Evolutionary conservation across 2,113 vertebrate species (phyloP).

Genomic region (Octodon degus): DNA sequence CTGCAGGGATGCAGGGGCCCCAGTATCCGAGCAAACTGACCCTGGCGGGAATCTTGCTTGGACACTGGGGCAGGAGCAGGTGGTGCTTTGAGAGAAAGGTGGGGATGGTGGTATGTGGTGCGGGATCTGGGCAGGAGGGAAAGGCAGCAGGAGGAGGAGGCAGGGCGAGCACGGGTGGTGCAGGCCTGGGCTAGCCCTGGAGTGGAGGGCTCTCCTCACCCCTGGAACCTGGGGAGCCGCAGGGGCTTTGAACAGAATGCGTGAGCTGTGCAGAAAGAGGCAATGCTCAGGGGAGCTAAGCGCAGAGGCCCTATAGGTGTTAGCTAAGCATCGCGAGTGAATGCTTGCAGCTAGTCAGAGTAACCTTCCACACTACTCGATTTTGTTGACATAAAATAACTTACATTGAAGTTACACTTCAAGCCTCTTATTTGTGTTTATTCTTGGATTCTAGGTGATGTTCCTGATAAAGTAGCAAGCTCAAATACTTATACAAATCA

Average conservation of each 20-base stretch:
- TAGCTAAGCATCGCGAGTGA: not conserved
- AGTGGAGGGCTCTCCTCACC: not conserved
- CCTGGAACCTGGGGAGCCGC: not conserved
- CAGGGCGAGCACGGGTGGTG: not conserved
- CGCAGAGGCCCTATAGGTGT: not conserved
- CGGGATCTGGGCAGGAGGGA: too few relatives aligned
- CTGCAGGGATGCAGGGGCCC: not conserved
- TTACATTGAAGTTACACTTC: not conserved
- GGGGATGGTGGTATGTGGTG: not conserved
- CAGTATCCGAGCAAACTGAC: not conserved
- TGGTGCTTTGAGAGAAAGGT: not conserved
- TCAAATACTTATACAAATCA: constrained; percentile 16
- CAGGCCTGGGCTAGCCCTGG: not conserved
- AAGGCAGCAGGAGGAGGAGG: not conserved
- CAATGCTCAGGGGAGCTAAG: not conserved
- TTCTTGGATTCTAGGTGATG: not conserved
- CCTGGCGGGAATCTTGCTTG: not conserved
- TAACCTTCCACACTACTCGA: not conserved
- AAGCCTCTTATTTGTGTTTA: not conserved
- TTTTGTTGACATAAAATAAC: constrained; percentile 40
- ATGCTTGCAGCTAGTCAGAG: not conserved
- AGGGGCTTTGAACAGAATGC: not conserved
- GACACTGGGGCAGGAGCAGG: not conserved
- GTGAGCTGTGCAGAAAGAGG: not conserved
- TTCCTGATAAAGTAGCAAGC: not conserved